phyloP scores from a whole-genome alignment of 2,797 vertebrate species.

The Toxotes lorentzi region DNA sequence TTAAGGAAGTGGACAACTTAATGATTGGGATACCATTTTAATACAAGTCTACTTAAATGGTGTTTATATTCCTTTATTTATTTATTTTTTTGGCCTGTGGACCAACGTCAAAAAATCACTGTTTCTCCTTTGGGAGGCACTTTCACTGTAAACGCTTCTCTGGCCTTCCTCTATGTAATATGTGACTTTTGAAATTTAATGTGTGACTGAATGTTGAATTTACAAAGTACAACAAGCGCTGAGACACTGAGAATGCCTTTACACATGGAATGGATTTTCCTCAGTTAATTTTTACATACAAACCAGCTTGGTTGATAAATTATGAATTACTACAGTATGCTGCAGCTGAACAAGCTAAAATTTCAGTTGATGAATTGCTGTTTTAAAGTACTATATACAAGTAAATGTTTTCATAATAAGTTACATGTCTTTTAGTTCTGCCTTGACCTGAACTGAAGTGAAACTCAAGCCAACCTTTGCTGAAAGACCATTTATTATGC shows the following conservation, averaged over 20 bases:
- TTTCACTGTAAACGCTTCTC: neutral
- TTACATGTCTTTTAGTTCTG: neutral
- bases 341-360: neutral
- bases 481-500: neutral
- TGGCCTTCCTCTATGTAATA: neutral
- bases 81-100: neutral
- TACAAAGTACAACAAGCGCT: neutral
- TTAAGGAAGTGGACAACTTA: neutral
- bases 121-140: neutral
- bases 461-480: conserved; percentile 1
- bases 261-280: neutral
- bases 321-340: neutral
- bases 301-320: neutral
- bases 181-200: neutral
- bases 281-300: neutral
- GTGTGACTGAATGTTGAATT: neutral
- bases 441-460: neutral
- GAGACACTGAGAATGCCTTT: neutral
- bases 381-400: too few relatives aligned
- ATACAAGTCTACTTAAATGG: neutral
- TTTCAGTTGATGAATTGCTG: neutral
- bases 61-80: neutral
- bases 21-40: neutral
- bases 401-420: too few relatives aligned
- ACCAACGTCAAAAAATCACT: neutral